Evolutionary conservation across 2,113 vertebrate genomes (phyloP), one percentile per base, ranked within the genome.

Genomic region (Sterna hirundo): DNA sequence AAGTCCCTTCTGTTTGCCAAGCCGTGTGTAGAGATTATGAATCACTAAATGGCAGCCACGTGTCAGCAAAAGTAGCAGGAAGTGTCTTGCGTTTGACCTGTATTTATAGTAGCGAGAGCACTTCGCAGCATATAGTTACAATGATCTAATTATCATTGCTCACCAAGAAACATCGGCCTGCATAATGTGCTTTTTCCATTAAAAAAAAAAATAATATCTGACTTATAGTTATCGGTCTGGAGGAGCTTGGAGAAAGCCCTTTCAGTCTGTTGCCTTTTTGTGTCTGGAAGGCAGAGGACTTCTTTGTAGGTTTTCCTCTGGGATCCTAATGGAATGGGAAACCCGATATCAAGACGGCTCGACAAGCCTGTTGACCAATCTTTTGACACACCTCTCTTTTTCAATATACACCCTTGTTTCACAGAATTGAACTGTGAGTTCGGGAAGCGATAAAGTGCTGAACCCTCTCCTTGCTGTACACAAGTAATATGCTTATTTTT

Each of bases 41-140:
- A 96, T 94, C 89, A 94, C 85, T 96, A 82, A 94, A 95, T 91
- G 94, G 96, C 95, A 94, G 96, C 96, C 97, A 95, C 93, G 90
- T 96, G 97, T 93, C 96, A 96, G 96, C 93, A 94, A 88, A 95
- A 92, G 87, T 81, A 96, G 92, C 94, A 96, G 97, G 97, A 97
- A 97, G 94, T 46, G 90, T 68, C 94, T 96, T 89, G 79, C 10
- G 6, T 95, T 92, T 96, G 97, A 96, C 94, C 93, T 97, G 94
- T 96, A 94, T 95, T 95, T 94, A 30, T 87, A 86, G 85, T 13
- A 93, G 86, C 95, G 68, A 66, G 79, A 94, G 49, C 34, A 10
- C 61, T 94, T 51, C 0, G 2, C 52, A 44, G 44, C 47, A 3
- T 83, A 83, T n/a, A 83, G 87, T 79, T 93, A 68, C 5, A 6